Conservation (phyloP, 2,113 vertebrate species). For the Myotis lucifugus region DNA sequence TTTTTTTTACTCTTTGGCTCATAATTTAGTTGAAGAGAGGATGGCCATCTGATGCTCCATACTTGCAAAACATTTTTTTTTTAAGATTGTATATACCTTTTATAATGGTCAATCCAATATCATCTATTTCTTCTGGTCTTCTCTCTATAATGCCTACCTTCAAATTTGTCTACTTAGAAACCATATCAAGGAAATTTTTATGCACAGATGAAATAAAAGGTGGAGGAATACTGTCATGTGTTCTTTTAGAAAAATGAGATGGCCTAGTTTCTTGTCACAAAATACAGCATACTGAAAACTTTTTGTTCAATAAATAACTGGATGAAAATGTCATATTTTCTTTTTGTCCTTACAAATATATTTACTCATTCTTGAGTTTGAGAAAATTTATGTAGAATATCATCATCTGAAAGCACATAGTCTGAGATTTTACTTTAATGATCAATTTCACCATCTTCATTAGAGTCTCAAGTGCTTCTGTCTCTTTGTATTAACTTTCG, state of each 20-base stretch:
- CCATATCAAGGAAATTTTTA: neutral
- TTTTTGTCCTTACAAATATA: neutral
- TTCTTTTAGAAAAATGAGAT: slow-evolving; percentile 11
- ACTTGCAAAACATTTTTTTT: neutral
- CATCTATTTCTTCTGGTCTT: neutral
- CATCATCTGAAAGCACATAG: neutral
- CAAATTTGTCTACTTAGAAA: neutral
- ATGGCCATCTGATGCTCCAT: neutral
- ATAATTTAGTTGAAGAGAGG: neutral
- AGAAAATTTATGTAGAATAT: neutral
- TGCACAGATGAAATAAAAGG: neutral
- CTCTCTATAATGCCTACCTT: neutral
- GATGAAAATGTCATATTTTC: neutral
- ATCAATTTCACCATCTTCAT: neutral
- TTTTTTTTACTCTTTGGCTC: neutral
- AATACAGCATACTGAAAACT: neutral
- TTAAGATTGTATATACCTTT: neutral
- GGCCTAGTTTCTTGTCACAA: neutral
- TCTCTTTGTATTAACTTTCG: neutral
- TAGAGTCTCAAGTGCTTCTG: neutral
- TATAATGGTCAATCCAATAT: neutral
- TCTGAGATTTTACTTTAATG: neutral
- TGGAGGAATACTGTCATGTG: neutral
- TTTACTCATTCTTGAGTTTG: neutral
- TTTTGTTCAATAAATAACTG: neutral